Conservation (phyloP, 2,888 invertebrate genomes). For the Clivina fossor region DNA sequence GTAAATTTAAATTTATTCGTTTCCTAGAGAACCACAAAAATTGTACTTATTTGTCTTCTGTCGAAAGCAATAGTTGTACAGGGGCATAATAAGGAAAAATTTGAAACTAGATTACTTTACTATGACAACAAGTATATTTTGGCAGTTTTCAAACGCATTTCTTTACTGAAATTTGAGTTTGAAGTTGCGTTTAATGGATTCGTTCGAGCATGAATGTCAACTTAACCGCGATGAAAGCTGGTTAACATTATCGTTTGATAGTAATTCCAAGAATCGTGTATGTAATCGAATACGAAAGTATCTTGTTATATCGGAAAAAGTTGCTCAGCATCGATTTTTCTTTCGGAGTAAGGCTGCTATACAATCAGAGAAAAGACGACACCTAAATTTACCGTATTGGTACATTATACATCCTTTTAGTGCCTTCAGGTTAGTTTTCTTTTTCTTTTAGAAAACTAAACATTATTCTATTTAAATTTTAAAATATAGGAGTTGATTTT, state of each 20-base stretch:
- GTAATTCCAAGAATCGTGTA: background rate
- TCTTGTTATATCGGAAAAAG: constrained; percentile 2
- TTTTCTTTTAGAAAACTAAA: background rate
- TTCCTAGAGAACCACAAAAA: too few relatives aligned
- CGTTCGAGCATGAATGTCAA: constrained; percentile 1
- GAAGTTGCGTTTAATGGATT: too few relatives aligned
- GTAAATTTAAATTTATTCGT: too few relatives aligned
- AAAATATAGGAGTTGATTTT: too few relatives aligned
- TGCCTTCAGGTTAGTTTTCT: constrained; percentile 7
- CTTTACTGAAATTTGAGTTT: too few relatives aligned
- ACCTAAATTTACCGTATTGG: constrained; percentile 8
- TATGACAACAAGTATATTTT: too few relatives aligned
- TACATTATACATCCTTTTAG: constrained; percentile 30
- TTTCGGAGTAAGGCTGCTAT: constrained; percentile 16
- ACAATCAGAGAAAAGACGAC: constrained; percentile 14
- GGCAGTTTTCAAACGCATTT: too few relatives aligned
- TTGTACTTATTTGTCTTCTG: too few relatives aligned
- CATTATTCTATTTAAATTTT: background rate
- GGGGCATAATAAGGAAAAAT: too few relatives aligned
- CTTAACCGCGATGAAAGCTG: background rate
- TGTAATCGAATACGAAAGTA: too few relatives aligned
- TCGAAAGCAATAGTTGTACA: too few relatives aligned
- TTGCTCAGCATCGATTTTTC: constrained; percentile 3
- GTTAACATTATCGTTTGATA: background rate
- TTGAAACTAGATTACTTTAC: too few relatives aligned